A percentile compares a stretch with the other conserved stretches of the same genome.
Conservation (phyloP, 2,888 invertebrate genomes). For the Cosmopolites sordidus region DNA sequence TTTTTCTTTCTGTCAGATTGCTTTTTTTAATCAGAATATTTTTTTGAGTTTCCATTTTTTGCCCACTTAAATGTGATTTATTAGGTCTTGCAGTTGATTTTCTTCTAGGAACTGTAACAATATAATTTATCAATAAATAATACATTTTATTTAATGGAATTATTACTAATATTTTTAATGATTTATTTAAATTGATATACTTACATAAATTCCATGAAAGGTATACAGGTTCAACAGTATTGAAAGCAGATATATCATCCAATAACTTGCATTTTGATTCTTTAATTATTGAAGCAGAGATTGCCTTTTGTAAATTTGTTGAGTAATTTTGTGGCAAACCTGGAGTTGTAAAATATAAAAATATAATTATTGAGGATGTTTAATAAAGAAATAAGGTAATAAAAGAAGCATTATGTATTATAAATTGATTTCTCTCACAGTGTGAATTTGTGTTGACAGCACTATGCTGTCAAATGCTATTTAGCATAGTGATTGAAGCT, state of each 20-base stretch:
- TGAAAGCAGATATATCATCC: slow-evolving; percentile 28
- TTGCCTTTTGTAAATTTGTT: slow-evolving; percentile 42
- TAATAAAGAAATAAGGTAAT: too few relatives aligned
- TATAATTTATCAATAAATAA: background rate
- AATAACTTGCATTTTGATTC: slow-evolving; percentile 28
- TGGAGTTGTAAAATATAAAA: slow-evolving; percentile 31
- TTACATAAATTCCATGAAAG: slow-evolving; percentile 40
- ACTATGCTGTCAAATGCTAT: too few relatives aligned
- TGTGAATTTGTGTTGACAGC: too few relatives aligned
- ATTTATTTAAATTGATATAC: slow-evolving; percentile 6
- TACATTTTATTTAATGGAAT: background rate
- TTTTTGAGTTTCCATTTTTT: slow-evolving; percentile 25
- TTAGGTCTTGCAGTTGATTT: slow-evolving; percentile 23
- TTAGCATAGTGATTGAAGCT: too few relatives aligned
- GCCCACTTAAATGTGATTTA: slow-evolving; percentile 14
- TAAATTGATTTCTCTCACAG: too few relatives aligned
- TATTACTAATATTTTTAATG: background rate
- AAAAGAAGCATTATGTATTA: too few relatives aligned
- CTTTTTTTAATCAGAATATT: slow-evolving; percentile 26
- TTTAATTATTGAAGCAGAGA: slow-evolving; percentile 41
- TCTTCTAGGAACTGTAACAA: slow-evolving; percentile 30
- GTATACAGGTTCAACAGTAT: slow-evolving; percentile 34
- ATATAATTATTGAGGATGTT: too few relatives aligned
- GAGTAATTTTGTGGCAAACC: slow-evolving; percentile 43
- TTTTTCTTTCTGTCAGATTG: slow-evolving; percentile 1